Conservation (phyloP, 2,888 invertebrate genomes). For the Frankliniella fusca region DNA sequence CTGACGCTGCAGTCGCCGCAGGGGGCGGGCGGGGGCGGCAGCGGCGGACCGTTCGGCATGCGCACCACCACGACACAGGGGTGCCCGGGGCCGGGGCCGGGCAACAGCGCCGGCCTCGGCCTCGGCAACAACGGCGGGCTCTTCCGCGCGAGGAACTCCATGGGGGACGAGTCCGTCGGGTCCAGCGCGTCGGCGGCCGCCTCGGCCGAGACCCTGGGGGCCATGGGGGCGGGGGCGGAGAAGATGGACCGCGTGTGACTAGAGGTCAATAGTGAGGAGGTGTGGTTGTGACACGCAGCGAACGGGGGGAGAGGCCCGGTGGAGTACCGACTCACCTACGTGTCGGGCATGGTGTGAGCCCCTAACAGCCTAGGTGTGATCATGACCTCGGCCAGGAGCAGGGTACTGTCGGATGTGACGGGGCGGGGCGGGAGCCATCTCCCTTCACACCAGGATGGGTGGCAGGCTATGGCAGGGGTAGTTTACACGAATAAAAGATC, state of each 20-base stretch:
- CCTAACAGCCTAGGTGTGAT: too few species aligned
- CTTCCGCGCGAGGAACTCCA: conserved; percentile 32
- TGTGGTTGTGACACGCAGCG: conserved; percentile 42
- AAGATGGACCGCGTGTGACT: conserved; percentile 46
- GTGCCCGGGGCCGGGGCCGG: conserved; percentile 44
- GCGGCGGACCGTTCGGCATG: conserved; percentile 40
- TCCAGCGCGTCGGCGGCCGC: conserved; percentile 44
- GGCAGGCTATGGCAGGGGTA: too few species aligned
- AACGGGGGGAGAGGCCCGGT: neutral
- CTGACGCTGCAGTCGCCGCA: conserved; percentile 37
- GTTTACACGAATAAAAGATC: too few species aligned
- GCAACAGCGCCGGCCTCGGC: neutral
- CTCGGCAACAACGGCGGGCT: conserved; percentile 28
- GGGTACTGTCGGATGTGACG: too few species aligned
- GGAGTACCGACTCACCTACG: conserved; percentile 8
- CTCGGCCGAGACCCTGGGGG: conserved; percentile 43
- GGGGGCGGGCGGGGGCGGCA: conserved; percentile 36
- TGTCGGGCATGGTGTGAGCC: neutral
- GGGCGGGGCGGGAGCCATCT: too few species aligned
- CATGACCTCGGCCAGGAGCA: too few species aligned
- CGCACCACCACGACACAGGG: conserved; percentile 1
- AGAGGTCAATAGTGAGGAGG: conserved; percentile 45
- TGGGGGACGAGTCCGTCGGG: conserved; percentile 41
- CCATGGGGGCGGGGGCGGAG: conserved; percentile 31
- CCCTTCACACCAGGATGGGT: too few species aligned